phyloP scores from a whole-genome alignment of 1,140 invertebrate species.

The Zaprionus camerounensis region DNA sequence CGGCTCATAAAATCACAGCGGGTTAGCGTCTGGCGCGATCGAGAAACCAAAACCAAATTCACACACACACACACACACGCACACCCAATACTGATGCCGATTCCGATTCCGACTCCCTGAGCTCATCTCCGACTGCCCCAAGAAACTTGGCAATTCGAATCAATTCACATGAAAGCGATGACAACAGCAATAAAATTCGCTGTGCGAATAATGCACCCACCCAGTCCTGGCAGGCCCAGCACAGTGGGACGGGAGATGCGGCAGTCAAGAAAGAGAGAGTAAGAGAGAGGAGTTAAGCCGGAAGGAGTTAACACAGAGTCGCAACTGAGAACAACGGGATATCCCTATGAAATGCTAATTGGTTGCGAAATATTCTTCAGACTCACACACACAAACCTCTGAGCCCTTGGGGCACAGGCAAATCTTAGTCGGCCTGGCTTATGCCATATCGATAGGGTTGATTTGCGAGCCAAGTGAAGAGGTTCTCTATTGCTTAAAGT shows the following conservation, averaged over 20 bases:
- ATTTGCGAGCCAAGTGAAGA: neutral
- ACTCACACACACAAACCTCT: neutral
- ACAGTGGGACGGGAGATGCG: neutral
- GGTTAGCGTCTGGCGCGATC: constrained; percentile 66
- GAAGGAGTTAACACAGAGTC: constrained; percentile 23
- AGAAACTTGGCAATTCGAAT: neutral
- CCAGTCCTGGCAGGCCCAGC: constrained; percentile 8
- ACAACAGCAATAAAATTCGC: constrained; percentile 65
- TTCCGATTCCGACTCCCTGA: neutral
- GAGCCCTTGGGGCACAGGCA: neutral
- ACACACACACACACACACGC: neutral
- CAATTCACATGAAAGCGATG: constrained; percentile 47
- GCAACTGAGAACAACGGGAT: constrained; percentile 18
- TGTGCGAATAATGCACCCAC: constrained; percentile 7
- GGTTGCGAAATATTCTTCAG: constrained; percentile 35
- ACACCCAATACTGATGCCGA: neutral
- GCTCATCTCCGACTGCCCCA: neutral
- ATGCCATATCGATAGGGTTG: neutral
- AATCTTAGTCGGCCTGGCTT: neutral
- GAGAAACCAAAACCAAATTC: constrained; percentile 17
- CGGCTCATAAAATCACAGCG: constrained; percentile 80
- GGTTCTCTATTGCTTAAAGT: too few relatives aligned
- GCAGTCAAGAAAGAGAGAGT: neutral
- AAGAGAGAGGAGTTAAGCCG: neutral
- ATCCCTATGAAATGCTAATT: constrained; percentile 43